A percentile compares a stretch with the other conserved stretches of the same genome.
phyloP scores from a whole-genome alignment of 2,113 vertebrate species.

The Otolemur garnettii region DNA sequence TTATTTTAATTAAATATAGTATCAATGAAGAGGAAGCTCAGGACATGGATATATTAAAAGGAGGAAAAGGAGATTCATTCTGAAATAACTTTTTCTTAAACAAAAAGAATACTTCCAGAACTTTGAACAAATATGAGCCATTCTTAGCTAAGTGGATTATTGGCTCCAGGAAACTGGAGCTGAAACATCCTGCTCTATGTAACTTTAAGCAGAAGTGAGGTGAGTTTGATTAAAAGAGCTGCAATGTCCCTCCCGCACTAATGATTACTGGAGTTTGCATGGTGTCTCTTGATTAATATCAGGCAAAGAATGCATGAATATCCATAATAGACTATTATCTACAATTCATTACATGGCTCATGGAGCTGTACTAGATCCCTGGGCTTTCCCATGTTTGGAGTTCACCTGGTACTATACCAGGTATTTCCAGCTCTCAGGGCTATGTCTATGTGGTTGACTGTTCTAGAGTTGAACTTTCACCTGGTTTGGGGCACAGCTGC shows the following conservation, averaged over 20 bases:
- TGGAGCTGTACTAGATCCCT: not conserved
- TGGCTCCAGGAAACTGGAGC: not conserved
- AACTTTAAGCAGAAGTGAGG: not conserved
- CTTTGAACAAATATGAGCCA: not conserved
- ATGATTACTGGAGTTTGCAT: constrained; percentile 6
- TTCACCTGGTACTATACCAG: not conserved
- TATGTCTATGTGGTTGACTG: not conserved
- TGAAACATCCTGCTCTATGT: not conserved
- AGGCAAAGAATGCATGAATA: not conserved
- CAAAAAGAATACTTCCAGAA: not conserved
- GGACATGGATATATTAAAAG: not conserved
- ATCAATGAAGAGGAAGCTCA: not conserved
- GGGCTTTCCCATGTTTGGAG: not conserved
- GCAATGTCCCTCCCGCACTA: not conserved
- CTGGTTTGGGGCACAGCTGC: not conserved
- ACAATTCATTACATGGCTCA: not conserved
- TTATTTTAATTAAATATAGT: not conserved
- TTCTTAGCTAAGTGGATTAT: not conserved
- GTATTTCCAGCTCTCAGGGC: not conserved
- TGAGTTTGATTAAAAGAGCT: not conserved
- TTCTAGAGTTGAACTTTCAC: not conserved
- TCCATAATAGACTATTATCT: not conserved
- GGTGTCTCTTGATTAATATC: not conserved
- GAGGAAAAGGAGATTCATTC: not conserved
- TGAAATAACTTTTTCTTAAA: not conserved